These are phyloP conservation scores for Neodiprion virginianus DNA, from an alignment of 1,140 invertebrate species.

Conservation along the genomic window DNA sequence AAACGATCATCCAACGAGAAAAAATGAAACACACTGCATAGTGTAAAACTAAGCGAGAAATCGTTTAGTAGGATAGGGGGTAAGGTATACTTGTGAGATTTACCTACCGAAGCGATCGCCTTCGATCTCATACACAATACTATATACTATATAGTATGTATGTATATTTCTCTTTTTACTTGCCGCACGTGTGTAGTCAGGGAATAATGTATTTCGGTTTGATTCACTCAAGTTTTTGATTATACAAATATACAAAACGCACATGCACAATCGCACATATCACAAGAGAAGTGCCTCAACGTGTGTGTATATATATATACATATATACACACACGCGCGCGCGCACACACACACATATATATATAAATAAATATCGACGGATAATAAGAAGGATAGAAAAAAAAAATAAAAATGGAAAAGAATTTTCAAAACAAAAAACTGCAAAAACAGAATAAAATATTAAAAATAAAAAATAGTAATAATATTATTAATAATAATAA, in stretches of 20 bases:
- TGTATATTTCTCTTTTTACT: too few species aligned
- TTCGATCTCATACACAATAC: too few species aligned
- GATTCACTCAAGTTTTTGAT: constrained; percentile 2
- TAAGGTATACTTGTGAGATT: too few species aligned
- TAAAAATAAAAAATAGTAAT: not conserved
- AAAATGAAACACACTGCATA: too few species aligned
- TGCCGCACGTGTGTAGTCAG: not conserved
- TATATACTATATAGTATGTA: too few species aligned
- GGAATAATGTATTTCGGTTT: constrained; percentile 8
- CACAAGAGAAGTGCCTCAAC: constrained; percentile 8
- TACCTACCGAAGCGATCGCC: too few species aligned
- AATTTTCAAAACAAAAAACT: constrained; percentile 5
- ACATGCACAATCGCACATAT: constrained; percentile 6
- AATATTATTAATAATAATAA: constrained; percentile 17
- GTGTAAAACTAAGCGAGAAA: too few species aligned
- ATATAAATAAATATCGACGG: not conserved
- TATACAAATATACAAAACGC: constrained; percentile 13
- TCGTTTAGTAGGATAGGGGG: too few species aligned
- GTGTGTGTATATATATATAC: not conserved
- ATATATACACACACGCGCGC: too few species aligned
- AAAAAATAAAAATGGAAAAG: constrained; percentile 10
- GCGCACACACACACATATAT: not conserved
- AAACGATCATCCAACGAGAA: too few species aligned
- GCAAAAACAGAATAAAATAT: not conserved
- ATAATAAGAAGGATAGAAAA: not conserved